phyloP scores from a whole-genome alignment of 2,888 invertebrate species.

The Onthophagus sagittarius region DNA sequence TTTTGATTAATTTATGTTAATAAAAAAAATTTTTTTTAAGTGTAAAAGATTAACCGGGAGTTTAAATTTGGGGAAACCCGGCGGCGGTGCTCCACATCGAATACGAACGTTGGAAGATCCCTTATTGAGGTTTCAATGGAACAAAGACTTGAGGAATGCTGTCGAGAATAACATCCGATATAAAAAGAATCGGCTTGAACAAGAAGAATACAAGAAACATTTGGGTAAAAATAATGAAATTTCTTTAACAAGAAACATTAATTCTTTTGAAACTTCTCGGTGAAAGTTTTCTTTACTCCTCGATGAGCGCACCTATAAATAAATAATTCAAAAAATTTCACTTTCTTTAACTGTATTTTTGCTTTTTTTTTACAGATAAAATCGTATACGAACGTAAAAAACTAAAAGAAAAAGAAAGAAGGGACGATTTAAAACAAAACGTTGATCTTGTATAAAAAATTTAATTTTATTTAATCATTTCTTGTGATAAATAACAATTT shows the following conservation, averaged over 20 bases:
- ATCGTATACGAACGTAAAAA: slow-evolving; percentile 56
- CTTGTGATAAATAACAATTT: slow-evolving; percentile 21
- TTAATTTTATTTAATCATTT: not conserved
- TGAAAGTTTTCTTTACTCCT: slow-evolving; percentile 15
- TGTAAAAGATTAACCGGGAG: slow-evolving; percentile 36
- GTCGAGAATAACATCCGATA: slow-evolving; percentile 70
- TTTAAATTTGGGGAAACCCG: slow-evolving; percentile 39
- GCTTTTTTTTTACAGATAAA: slow-evolving; percentile 53
- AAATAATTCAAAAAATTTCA: slow-evolving; percentile 1
- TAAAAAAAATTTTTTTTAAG: not conserved
- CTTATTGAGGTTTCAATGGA: slow-evolving; percentile 58
- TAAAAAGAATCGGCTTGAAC: slow-evolving; percentile 55
- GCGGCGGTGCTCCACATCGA: slow-evolving; percentile 46
- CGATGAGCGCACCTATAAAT: slow-evolving; percentile 8
- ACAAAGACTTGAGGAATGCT: slow-evolving; percentile 58
- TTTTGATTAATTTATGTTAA: not conserved
- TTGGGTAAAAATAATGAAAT: slow-evolving; percentile 50
- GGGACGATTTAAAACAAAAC: slow-evolving; percentile 50
- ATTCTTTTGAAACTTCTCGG: slow-evolving; percentile 18
- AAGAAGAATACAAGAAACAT: slow-evolving; percentile 56
- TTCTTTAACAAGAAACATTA: not conserved
- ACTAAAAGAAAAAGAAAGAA: slow-evolving; percentile 50
- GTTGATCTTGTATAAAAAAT: slow-evolving; percentile 54
- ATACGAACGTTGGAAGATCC: slow-evolving; percentile 56
- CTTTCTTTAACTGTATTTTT: not conserved